These are phyloP conservation scores for Chelon auratus DNA, from an alignment of 2,797 vertebrate species.

Conservation along the genomic window DNA sequence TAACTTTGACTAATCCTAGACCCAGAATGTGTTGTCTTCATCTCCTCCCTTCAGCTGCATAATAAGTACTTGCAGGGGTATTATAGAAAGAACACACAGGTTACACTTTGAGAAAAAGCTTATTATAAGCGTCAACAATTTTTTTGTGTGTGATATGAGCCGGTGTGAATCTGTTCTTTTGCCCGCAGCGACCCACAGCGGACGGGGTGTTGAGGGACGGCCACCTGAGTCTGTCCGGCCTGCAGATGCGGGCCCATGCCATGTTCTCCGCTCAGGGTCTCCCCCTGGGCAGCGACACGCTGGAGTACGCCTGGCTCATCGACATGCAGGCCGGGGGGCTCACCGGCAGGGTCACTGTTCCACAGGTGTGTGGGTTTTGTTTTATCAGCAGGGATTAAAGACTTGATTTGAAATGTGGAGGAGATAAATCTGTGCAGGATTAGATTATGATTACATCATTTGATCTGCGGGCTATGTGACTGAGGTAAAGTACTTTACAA, in stretches of 20 bases:
- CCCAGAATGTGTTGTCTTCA: constrained; percentile 8
- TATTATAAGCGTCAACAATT: neutral
- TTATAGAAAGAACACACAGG: neutral
- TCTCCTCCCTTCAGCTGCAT: constrained; percentile 2
- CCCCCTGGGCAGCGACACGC: constrained; percentile 90
- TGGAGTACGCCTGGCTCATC: constrained; percentile 98
- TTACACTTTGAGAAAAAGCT: neutral
- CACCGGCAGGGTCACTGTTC: constrained; percentile 92
- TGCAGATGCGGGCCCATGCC: constrained; percentile 96
- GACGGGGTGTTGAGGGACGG: constrained; percentile 94
- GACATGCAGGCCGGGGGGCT: constrained; percentile 95
- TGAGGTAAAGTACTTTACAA: neutral
- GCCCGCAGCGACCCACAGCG: constrained; percentile 88
- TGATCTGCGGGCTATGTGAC: neutral
- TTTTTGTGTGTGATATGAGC: neutral
- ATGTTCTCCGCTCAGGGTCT: constrained; percentile 98
- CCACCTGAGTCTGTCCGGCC: constrained; percentile 93
- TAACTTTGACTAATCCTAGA: constrained; percentile 47
- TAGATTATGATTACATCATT: neutral
- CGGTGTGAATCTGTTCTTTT: neutral
- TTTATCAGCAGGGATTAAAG: neutral
- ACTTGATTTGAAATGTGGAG: neutral
- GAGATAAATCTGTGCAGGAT: neutral
- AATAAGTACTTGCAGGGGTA: constrained; percentile 7
- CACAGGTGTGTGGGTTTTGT: constrained; percentile 87